A percentile compares a stretch with the other conserved stretches of the same genome.
Evolutionary conservation across 1,140 invertebrate species (phyloP).

Genomic region (Chironomus tepperi): DNA sequence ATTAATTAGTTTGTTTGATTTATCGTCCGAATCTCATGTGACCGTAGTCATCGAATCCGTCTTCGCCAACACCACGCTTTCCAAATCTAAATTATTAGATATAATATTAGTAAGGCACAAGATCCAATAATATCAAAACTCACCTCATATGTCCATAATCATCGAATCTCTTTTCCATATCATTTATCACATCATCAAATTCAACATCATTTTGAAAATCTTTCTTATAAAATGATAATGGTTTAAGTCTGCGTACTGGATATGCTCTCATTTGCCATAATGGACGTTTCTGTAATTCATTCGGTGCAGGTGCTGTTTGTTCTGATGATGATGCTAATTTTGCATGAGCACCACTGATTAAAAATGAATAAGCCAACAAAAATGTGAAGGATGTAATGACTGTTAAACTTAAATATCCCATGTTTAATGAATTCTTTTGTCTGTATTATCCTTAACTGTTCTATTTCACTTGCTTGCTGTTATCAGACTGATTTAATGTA

Average conservation of each 20-base stretch:
- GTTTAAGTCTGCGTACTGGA: neutral
- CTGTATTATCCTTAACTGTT: neutral
- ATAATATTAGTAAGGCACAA: neutral
- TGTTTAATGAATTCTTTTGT: neutral
- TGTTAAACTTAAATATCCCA: neutral
- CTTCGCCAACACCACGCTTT: neutral
- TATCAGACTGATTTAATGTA: neutral
- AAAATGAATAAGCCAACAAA: neutral
- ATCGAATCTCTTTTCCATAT: neutral
- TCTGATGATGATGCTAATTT: neutral
- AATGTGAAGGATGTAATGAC: neutral
- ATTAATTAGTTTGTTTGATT: neutral
- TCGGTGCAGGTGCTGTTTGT: neutral
- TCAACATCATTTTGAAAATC: neutral
- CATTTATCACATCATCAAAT: constrained; percentile 7
- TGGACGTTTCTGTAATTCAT: neutral
- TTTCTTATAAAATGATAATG: neutral
- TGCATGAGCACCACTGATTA: neutral
- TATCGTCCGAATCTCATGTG: neutral
- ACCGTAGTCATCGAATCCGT: neutral
- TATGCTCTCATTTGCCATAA: neutral
- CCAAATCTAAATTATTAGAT: neutral
- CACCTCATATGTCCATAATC: constrained; percentile 5
- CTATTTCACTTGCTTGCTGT: neutral
- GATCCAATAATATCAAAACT: too few species aligned